Base-by-base conservation (phyloP, 1,140 invertebrate species). In the Philotrypesis tridentata region DNA sequence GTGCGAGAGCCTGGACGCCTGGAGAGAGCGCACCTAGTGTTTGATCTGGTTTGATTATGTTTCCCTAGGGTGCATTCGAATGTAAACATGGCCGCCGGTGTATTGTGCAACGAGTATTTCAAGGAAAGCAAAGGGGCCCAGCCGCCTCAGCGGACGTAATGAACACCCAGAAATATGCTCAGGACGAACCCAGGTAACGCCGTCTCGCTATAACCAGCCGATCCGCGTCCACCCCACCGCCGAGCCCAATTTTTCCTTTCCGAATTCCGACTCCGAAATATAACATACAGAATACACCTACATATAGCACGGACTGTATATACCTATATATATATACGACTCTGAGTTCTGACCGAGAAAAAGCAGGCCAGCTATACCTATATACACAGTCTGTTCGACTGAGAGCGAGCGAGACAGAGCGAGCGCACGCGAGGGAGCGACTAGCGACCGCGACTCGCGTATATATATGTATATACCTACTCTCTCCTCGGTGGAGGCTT, bases 31-130 rank as follows among this genome's bases (percentile, higher is more conserved):
- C 61, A 63, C 65, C 25, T 21, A 31, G 21, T 70, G 8, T 70
- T n/a, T n/a, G n/a, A n/a, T n/a, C n/a, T n/a, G n/a, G n/a, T n/a
- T n/a, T n/a, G n/a, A n/a, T n/a, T n/a, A n/a, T n/a, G n/a, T n/a
- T 70, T 71, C 11, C 55, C 67, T 83, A 83, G 84, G 83, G 82
- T 87, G 85, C 85, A 86, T 86, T 86, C 84, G 85, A 88, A 87
- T 89, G 85, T 89, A 89, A 89, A 89, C 88, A 89, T 89, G 88
- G 88, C 88, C 86, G 88, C 85, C 86, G 82, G 84, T 85, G 84
- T 87, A 86, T 88, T 85, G 85, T 87, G 77, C 76, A 85, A 87
- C 77, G 80, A 85, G 70, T 87, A 84, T 85, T 87, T 85, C 82
- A 82, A 82, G 84, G 76, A 84, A 71, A 80, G 48, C 71, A 80